These are phyloP conservation scores for Zosterops borbonicus DNA, from an alignment of 2,113 vertebrate genomes.

Conservation along the genomic window DNA sequence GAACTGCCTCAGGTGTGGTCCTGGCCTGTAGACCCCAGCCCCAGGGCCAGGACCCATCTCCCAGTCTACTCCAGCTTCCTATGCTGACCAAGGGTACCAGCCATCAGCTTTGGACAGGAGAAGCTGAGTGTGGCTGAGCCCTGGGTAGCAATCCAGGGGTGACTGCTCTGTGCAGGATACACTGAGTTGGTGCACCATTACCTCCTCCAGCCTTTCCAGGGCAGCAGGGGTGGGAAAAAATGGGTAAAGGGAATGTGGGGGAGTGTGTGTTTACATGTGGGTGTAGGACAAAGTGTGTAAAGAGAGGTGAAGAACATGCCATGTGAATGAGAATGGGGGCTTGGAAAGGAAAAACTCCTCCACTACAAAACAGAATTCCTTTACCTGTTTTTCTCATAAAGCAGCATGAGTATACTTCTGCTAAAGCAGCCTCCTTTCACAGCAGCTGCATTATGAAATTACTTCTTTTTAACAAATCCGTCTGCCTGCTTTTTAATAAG, in stretches of 20 bases:
- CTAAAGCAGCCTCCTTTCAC: slow-evolving; percentile 36
- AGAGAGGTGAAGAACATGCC: not conserved
- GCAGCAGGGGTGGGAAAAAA: slow-evolving; percentile 22
- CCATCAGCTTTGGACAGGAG: not conserved
- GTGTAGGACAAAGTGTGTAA: not conserved
- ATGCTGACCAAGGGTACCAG: fast-evolving
- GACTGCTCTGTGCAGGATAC: not conserved
- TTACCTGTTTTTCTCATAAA: slow-evolving; percentile 57
- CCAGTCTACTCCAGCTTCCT: not conserved
- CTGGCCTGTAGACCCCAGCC: not conserved
- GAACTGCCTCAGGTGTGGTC: not conserved
- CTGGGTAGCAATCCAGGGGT: not conserved
- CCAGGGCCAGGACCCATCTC: not conserved
- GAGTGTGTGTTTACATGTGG: not conserved
- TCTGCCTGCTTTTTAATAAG: slow-evolving; percentile 69
- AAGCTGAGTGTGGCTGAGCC: not conserved
- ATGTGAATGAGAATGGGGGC: not conserved
- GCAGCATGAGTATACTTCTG: slow-evolving; percentile 46
- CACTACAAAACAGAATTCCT: slow-evolving; percentile 23
- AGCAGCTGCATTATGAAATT: slow-evolving; percentile 53
- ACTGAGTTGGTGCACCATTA: not conserved
- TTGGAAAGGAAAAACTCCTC: slow-evolving; percentile 39
- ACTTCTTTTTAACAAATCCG: slow-evolving; percentile 66
- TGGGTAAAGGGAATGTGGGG: not conserved
- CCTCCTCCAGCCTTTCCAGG: slow-evolving; percentile 59